Evolutionary conservation across 2,113 vertebrate genomes (phyloP).

Genomic region (Petaurus breviceps): DNA sequence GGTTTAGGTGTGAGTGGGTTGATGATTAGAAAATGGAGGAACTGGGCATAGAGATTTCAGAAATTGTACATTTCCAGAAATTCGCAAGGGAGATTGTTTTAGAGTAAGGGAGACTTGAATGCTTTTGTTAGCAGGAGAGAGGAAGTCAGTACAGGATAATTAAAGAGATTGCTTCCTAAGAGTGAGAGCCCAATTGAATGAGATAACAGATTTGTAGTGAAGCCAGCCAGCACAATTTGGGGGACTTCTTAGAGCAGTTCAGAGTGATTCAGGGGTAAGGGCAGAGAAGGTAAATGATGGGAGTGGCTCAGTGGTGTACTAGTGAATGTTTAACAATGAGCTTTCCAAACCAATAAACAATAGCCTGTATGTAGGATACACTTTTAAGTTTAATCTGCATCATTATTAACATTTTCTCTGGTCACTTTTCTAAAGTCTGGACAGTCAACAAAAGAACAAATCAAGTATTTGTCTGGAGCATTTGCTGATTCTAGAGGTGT

Average conservation of each 20-base stretch:
- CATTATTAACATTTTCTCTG: not conserved
- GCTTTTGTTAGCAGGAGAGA: not conserved
- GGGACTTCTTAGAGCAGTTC: not conserved
- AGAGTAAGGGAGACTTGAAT: not conserved
- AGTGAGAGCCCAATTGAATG: not conserved
- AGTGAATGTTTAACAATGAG: not conserved
- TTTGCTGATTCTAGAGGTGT: not conserved
- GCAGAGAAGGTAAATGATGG: not conserved
- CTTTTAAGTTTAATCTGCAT: not conserved
- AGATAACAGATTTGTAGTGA: not conserved
- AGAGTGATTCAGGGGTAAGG: not conserved
- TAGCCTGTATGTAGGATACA: not conserved
- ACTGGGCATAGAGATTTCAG: not conserved
- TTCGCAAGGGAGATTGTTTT: not conserved
- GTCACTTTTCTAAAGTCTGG: not conserved
- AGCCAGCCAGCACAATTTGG: not conserved
- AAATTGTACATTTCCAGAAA: not conserved
- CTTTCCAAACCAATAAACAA: not conserved
- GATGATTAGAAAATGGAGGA: not conserved
- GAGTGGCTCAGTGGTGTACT: not conserved
- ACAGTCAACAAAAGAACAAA: not conserved
- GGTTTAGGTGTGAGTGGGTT: not conserved
- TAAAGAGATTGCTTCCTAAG: not conserved
- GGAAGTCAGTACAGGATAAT: not conserved
- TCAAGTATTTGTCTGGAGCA: not conserved